Evolutionary conservation across 2,888 invertebrate genomes (phyloP).

Genomic region (Thereva nobilitata): DNA sequence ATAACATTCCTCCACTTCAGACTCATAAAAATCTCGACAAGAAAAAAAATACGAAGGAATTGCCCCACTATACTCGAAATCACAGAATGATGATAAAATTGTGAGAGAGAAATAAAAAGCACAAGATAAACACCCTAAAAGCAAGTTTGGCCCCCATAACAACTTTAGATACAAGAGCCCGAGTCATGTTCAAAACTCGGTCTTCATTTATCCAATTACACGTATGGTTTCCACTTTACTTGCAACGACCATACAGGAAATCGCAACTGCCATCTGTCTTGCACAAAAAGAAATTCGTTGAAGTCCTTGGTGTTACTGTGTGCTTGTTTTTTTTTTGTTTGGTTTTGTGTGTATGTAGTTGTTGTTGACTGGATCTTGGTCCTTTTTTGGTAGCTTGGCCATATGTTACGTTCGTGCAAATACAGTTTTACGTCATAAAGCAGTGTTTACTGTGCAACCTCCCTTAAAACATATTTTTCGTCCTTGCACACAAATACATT

Average conservation of each 20-base stretch:
- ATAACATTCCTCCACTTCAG: too few species aligned
- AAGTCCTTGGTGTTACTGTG: not conserved
- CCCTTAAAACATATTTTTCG: conserved; percentile 24
- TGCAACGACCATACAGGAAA: conserved; percentile 8
- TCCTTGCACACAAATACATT: conserved; percentile 15
- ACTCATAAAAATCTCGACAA: too few species aligned
- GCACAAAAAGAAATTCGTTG: conserved; percentile 11
- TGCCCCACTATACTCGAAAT: too few species aligned
- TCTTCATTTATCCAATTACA: conserved; percentile 33
- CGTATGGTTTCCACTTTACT: conserved; percentile 25
- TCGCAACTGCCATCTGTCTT: conserved; percentile 12
- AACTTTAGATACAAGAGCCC: too few species aligned
- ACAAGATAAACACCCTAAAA: too few species aligned
- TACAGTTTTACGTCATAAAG: conserved; percentile 4
- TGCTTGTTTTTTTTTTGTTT: conserved; percentile 13
- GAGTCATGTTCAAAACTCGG: conserved; percentile 1
- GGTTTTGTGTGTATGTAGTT: not conserved
- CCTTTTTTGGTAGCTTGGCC: not conserved
- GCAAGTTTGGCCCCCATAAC: too few species aligned
- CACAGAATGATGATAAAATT: too few species aligned
- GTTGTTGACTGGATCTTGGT: too few species aligned
- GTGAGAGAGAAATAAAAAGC: too few species aligned
- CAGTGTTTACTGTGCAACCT: conserved; percentile 7
- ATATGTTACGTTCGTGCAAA: conserved; percentile 22
- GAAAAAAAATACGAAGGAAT: too few species aligned